These are phyloP conservation scores for Eupithecia pulchellata DNA, from an alignment of 2,888 invertebrate species.

Conservation along the genomic window DNA sequence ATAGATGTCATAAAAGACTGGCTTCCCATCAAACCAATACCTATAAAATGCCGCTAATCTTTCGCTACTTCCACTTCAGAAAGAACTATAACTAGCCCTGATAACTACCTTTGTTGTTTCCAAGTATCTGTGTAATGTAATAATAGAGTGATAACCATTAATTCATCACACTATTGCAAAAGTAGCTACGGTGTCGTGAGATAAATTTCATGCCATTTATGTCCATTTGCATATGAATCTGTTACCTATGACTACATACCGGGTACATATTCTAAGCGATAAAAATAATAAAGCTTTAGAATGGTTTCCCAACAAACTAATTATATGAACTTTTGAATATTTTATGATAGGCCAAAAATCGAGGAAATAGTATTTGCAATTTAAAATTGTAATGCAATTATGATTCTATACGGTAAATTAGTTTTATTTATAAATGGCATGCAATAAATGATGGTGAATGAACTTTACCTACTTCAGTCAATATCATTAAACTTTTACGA, in stretches of 20 bases:
- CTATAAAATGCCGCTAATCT: background rate
- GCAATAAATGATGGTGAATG: background rate
- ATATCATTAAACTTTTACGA: background rate
- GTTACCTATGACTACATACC: background rate
- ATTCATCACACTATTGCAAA: constrained; percentile 16
- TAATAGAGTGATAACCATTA: constrained; percentile 8
- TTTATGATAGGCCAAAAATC: background rate
- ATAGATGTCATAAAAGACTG: constrained; percentile 1
- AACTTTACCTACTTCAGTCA: background rate
- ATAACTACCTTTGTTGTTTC: background rate
- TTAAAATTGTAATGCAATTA: background rate
- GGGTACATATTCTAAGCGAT: background rate
- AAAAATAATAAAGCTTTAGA: background rate
- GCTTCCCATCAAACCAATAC: background rate
- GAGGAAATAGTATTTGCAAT: background rate
- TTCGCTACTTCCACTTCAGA: background rate
- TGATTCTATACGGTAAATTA: background rate
- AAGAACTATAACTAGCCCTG: background rate
- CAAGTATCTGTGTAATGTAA: constrained; percentile 4
- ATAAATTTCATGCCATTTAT: background rate
- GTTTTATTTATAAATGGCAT: background rate
- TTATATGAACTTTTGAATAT: background rate
- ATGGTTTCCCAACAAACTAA: background rate
- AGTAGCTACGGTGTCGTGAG: background rate
- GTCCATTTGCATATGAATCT: background rate